phyloP scores from a whole-genome alignment of 2,888 invertebrate genomes.

The Watsonalla cultraria region DNA sequence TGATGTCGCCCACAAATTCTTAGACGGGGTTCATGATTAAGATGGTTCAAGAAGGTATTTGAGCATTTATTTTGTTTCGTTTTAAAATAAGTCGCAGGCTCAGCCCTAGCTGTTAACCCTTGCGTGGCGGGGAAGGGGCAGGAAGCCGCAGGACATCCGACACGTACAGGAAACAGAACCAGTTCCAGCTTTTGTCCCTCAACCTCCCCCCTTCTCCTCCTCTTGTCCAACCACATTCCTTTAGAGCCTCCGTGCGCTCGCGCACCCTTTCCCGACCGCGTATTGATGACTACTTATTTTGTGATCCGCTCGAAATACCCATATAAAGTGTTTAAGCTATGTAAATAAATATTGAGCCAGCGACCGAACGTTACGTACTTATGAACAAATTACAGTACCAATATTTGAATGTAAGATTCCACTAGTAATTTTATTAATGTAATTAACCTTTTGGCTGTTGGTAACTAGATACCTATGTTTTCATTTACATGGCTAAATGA shows the following conservation, averaged over 20 bases:
- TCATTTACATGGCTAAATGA: too few relatives aligned
- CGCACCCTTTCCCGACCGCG: conserved; percentile 49
- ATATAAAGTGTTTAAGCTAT: not conserved
- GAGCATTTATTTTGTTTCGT: not conserved
- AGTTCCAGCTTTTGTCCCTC: conserved; percentile 75
- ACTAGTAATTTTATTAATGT: too few relatives aligned
- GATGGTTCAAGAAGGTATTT: too few relatives aligned
- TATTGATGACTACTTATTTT: conserved; percentile 26
- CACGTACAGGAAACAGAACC: conserved; percentile 79
- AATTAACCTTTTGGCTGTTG: too few relatives aligned
- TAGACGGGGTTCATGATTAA: too few relatives aligned
- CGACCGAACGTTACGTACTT: not conserved
- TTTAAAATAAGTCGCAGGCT: not conserved
- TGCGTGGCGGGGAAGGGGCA: conserved; percentile 57
- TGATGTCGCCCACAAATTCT: too few relatives aligned
- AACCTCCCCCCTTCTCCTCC: conserved; percentile 46
- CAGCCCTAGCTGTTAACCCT: conserved; percentile 56
- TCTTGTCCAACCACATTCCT: conserved; percentile 69
- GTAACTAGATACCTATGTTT: too few relatives aligned
- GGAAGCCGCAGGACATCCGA: conserved; percentile 80
- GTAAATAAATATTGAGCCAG: not conserved
- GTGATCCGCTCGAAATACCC: conserved; percentile 5
- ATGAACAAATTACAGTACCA: too few relatives aligned
- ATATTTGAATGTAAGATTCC: not conserved
- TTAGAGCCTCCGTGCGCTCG: conserved; percentile 55